These are phyloP conservation scores for Amiota mariae DNA, from an alignment of 2,888 invertebrate species.

Conservation along the genomic window DNA sequence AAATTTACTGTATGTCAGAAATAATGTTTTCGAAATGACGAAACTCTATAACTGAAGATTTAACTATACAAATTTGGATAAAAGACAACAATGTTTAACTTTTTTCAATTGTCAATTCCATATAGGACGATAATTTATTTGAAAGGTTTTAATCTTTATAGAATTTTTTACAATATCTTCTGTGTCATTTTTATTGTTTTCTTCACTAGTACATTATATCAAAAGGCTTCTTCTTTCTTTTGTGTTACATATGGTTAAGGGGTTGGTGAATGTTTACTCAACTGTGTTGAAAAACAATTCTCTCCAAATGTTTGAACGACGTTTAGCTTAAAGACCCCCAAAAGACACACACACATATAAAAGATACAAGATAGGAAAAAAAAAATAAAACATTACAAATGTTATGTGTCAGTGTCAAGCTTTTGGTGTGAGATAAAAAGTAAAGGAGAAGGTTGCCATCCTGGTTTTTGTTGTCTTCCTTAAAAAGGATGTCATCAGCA, in stretches of 20 bases:
- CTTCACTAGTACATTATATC: neutral
- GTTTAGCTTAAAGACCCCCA: neutral
- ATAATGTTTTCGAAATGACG: too few species aligned
- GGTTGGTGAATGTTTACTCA: slow-evolving; percentile 67
- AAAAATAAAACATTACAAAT: slow-evolving; percentile 56
- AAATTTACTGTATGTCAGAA: too few species aligned
- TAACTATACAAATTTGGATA: too few species aligned
- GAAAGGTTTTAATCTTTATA: neutral
- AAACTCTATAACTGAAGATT: too few species aligned
- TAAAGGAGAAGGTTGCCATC: slow-evolving; percentile 36
- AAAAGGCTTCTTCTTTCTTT: neutral
- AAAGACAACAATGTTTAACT: too few species aligned
- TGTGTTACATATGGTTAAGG: neutral
- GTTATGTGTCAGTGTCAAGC: slow-evolving; percentile 60
- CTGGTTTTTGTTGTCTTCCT: too few species aligned
- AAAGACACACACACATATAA: slow-evolving; percentile 9
- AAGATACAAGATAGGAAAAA: neutral
- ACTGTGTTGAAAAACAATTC: slow-evolving; percentile 71
- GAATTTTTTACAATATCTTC: neutral
- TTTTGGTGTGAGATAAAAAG: neutral
- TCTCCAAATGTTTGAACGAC: slow-evolving; percentile 59
- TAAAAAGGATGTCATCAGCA: slow-evolving; percentile 58
- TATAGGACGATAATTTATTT: neutral
- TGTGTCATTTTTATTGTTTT: neutral
- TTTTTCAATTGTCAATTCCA: neutral